A percentile compares a stretch with the other conserved stretches of the same genome.
Evolutionary conservation across 2,113 vertebrate species (phyloP).

Genomic region (Nannobrachium achirus): DNA sequence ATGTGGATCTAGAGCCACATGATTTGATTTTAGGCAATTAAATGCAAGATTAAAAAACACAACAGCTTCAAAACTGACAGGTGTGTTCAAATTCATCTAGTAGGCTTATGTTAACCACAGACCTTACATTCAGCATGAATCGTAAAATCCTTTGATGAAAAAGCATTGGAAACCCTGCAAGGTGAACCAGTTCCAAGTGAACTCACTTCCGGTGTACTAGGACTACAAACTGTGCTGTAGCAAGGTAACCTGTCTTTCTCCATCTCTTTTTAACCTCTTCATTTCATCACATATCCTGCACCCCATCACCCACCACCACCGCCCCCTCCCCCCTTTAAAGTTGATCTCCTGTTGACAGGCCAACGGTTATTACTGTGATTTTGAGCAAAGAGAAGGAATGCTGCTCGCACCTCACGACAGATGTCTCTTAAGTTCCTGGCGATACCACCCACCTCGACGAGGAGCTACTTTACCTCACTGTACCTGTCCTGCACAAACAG

Average conservation of each 20-base stretch:
- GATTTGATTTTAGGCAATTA: too few species aligned
- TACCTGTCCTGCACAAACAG: too few species aligned
- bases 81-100: too few species aligned
- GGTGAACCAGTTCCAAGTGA: too few species aligned
- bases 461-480: not conserved
- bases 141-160: too few species aligned
- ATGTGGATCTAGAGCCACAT: too few species aligned
- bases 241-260: conserved; percentile 14
- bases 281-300: conserved; percentile 49
- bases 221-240: not conserved
- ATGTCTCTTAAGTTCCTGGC: conserved; percentile 53
- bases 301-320: conserved; percentile 37
- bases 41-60: too few species aligned
- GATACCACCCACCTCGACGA: conserved; percentile 68
- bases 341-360: conserved; percentile 72
- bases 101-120: too few species aligned
- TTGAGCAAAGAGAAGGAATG: conserved; percentile 60
- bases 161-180: too few species aligned
- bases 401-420: conserved; percentile 51
- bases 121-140: too few species aligned
- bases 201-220: too few species aligned
- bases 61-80: too few species aligned
- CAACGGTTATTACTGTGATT: conserved; percentile 68
- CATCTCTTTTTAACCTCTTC: conserved; percentile 20
- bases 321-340: conserved; percentile 14